Evolutionary conservation across 2,797 vertebrate genomes (phyloP), one percentile per base, ranked within the genome.

Genomic region (Peromyscus eremicus): DNA sequence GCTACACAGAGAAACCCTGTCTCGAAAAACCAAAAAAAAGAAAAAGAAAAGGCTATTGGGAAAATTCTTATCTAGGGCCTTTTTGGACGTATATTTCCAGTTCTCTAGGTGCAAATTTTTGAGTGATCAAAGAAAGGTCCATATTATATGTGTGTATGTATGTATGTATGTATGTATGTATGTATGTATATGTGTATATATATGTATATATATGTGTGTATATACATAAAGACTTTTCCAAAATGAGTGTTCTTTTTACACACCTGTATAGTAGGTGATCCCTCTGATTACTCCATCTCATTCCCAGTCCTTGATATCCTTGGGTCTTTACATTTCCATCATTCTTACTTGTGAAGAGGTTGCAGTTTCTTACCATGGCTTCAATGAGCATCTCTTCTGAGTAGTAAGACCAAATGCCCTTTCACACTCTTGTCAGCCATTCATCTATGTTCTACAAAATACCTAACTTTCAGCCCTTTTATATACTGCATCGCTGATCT

Each of bases 371-470:
- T 46, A 23, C 5, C 8, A 6, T 64, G 19, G 29, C 43, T 92
- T 92, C 23, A 29, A 64, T 29, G 76, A 62, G 6, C 75, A 95
- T 89, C 88, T 76, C 32, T 16, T 80, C 17, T 76, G 68, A 43
- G 60, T 77, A 76, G 52, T 52, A 27, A 49, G 83, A 34, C 25
- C 80, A 49, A 81, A 70, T 55, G 19, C 40, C 49, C 71, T 64
- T 89, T 92, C 68, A 94, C 9, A 23, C 60, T 40, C 55, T 64
- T 70, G 37, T 6, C 68, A 25, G 40, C 66, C 66, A 43, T 85
- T n/a, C 10, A 37, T 88, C 17, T 68, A 32, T 94, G 43, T 91
- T 94, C 89, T 86, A 21, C 82, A 46, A 95, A 46, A 66, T 57
- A 1, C 32, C 49, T 16, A 40, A 40, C 34, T 37, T 60, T 52